Evolutionary conservation across 2,113 vertebrate genomes (phyloP).

Genomic region (Cochlearius cochlearius): DNA sequence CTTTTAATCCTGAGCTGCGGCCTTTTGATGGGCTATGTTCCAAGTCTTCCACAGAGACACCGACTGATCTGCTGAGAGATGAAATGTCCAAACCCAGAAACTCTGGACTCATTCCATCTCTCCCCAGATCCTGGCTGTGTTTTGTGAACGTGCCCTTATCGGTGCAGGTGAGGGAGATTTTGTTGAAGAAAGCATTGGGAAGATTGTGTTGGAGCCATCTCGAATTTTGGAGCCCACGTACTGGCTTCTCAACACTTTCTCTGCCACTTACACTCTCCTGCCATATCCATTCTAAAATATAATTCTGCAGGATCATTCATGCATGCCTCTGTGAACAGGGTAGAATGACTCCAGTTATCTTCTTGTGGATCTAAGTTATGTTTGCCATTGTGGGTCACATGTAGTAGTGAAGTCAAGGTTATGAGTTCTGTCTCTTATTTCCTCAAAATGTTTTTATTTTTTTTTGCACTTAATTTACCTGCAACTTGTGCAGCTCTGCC

Average conservation of each 20-base stretch:
- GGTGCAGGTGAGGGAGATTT: neutral
- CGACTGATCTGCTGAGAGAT: neutral
- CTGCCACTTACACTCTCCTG: neutral
- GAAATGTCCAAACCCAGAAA: neutral
- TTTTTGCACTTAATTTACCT: neutral
- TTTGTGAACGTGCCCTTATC: neutral
- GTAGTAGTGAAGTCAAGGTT: slow-evolving; percentile 42
- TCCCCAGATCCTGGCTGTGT: neutral
- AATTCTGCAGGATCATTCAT: slow-evolving; percentile 37
- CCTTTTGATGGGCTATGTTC: neutral
- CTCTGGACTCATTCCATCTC: neutral
- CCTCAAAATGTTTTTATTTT: slow-evolving; percentile 40
- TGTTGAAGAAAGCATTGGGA: neutral
- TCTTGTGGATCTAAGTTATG: slow-evolving; percentile 58
- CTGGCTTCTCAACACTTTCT: neutral
- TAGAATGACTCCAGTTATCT: slow-evolving; percentile 57
- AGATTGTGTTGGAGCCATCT: neutral
- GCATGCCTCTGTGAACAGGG: slow-evolving; percentile 40
- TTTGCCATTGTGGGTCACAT: slow-evolving; percentile 42
- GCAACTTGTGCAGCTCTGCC: neutral
- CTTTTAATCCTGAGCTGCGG: neutral
- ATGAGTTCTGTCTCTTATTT: slow-evolving; percentile 12
- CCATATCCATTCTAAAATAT: neutral
- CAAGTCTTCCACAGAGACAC: neutral
- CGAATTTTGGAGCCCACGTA: neutral